phyloP scores from a whole-genome alignment of 2,113 vertebrate species.

The Strix aluco region DNA sequence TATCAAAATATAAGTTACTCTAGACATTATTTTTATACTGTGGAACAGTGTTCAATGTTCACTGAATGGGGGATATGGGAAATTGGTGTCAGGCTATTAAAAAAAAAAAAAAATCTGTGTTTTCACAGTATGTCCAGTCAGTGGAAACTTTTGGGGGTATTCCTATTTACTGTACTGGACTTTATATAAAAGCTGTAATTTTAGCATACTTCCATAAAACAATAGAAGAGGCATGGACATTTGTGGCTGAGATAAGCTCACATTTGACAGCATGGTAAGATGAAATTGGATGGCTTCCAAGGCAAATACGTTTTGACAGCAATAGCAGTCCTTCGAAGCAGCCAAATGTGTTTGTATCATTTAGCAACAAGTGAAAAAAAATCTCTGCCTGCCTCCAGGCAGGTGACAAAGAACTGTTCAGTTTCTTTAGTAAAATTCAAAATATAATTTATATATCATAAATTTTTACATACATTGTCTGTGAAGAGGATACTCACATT shows the following conservation, averaged over 20 bases:
- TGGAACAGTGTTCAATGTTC: neutral
- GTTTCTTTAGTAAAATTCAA: neutral
- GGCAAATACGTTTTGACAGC: neutral
- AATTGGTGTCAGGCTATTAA: neutral
- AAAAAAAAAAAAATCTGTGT: neutral
- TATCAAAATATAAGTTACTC: neutral
- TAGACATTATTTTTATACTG: neutral
- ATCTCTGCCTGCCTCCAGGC: neutral
- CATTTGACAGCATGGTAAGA: neutral
- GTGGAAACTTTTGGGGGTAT: neutral
- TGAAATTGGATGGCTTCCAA: constrained; percentile 39
- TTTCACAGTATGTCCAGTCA: neutral
- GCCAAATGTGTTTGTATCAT: neutral
- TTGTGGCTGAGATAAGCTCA: constrained; percentile 27
- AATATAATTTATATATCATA: neutral
- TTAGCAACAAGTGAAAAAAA: constrained; percentile 23
- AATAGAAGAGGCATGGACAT: neutral
- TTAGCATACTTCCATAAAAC: neutral
- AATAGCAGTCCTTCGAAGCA: neutral
- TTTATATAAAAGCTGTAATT: neutral
- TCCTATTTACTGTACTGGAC: neutral
- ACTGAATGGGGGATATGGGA: neutral
- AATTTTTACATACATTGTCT: neutral
- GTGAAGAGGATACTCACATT: neutral
- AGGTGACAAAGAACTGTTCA: neutral